Conservation (phyloP, 2,797 vertebrate species). For the Thunnus albacares region DNA sequence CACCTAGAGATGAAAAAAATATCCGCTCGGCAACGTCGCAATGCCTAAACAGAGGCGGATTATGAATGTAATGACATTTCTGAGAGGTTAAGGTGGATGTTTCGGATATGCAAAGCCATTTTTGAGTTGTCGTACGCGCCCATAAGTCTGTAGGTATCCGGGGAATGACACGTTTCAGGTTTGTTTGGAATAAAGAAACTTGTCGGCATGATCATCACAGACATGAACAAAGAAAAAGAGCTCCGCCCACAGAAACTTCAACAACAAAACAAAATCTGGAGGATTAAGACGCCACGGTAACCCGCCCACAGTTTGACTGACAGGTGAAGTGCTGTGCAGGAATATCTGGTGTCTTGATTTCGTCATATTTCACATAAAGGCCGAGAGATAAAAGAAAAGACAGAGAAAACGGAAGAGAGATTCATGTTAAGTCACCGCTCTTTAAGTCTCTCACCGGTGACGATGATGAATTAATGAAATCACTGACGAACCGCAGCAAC, state of each 20-base stretch:
- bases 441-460: conserved; percentile 49
- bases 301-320: conserved; percentile 10
- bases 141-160: background rate
- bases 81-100: background rate
- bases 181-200: conserved; percentile 4
- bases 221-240: background rate
- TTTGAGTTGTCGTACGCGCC: background rate
- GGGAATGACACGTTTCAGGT: background rate
- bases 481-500: conserved; percentile 64
- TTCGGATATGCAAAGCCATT: background rate
- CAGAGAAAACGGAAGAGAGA: conserved; percentile 5
- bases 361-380: conserved; percentile 23
- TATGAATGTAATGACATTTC: conserved; percentile 3
- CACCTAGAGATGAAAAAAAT: background rate
- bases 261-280: conserved; percentile 15
- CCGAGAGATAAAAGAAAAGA: conserved; percentile 5
- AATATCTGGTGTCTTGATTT: background rate
- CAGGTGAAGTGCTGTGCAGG: background rate
- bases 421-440: conserved; percentile 26
- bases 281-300: background rate
- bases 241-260: conserved; percentile 14
- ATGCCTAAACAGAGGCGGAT: background rate
- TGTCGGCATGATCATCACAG: background rate
- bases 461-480: conserved; percentile 76
- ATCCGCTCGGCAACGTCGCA: background rate